Percentiles rank a stretch among this genome's conserved stretches.
Evolutionary conservation across 2,797 vertebrate genomes (phyloP).

Genomic region (Falco rusticolus): DNA sequence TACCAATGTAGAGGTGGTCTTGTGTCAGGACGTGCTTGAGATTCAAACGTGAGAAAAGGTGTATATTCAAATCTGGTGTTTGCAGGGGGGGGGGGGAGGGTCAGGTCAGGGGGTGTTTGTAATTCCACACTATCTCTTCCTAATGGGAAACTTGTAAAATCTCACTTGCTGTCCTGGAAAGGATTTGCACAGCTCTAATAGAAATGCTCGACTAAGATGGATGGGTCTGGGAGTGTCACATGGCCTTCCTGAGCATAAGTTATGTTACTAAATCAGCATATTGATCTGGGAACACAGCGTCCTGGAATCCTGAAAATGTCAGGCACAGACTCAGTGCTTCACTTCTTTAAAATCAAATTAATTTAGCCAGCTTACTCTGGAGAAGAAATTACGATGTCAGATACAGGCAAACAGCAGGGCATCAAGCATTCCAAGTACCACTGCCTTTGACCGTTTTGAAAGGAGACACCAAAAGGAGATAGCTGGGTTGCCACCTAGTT

Average conservation of each 20-base stretch:
- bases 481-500: not conserved
- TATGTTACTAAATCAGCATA: slow-evolving; percentile 74
- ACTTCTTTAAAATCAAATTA: slow-evolving; percentile 73
- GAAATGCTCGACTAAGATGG: slow-evolving; percentile 43
- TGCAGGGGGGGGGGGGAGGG: too few species aligned
- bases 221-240: slow-evolving; percentile 59
- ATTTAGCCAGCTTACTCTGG: slow-evolving; percentile 67
- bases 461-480: not conserved
- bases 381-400: slow-evolving; percentile 56
- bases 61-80: not conserved
- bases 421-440: slow-evolving; percentile 11
- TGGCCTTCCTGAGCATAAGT: slow-evolving; percentile 64
- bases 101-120: not conserved
- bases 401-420: slow-evolving; percentile 35
- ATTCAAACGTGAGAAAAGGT: not conserved
- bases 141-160: slow-evolving; percentile 21
- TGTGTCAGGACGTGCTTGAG: not conserved
- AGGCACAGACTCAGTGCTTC: slow-evolving; percentile 73
- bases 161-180: not conserved
- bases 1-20: not conserved
- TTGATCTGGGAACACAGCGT: slow-evolving; percentile 73
- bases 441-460: not conserved
- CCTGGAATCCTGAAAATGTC: slow-evolving; percentile 78
- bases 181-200: slow-evolving; percentile 40
- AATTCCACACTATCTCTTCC: not conserved